Base-by-base conservation (phyloP, 2,888 invertebrate species). In the Phania funesta region DNA sequence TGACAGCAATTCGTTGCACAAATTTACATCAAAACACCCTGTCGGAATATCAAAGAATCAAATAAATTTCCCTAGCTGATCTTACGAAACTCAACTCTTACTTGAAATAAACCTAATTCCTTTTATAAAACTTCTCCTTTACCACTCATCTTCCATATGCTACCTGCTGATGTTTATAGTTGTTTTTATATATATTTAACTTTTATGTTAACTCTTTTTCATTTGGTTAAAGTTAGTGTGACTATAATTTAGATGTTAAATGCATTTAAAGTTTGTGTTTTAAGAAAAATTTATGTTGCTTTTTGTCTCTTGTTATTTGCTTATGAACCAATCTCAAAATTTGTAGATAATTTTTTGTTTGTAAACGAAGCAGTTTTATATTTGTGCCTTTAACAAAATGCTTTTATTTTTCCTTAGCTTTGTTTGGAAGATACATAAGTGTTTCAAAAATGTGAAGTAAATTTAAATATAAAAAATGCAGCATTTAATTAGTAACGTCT, bases 221-320 rank as follows among this genome's bases (percentile, higher is more conserved):
- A 29, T 56, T 50, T 58, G 5, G 11, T 24, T 38, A 56, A 44
- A 46, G 50, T 73, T 78, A 74, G 77, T 82, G 78, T 75, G 82
- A 75, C 82, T 82, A 82, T 82, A 82, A 78, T 82, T 82, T 78
- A 82, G 82, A 82, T 82, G 78, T 82, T 82, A 78, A 82, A 82
- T 82, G 78, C 74, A 82, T 78, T 82, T 78, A 67, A 77, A 64
- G 54, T 56, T 78, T 65, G 48, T 48, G 56, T 38, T 50, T 35
- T 35, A 11, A 35, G 11, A 24, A 70, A 64, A 48, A 20, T 65
- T 58, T 80, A 46, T 16, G 22, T 50, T 48, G 18, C 64, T 60
- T 50, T 65, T 52, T 60, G 52, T 6, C 38, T 58, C 58, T 50
- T 60, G n/a, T n/a, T n/a, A n/a, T n/a, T n/a, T n/a, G n/a, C n/a